Conservation (phyloP, 2,113 vertebrate species). For the Datnioides undecimradiatus region DNA sequence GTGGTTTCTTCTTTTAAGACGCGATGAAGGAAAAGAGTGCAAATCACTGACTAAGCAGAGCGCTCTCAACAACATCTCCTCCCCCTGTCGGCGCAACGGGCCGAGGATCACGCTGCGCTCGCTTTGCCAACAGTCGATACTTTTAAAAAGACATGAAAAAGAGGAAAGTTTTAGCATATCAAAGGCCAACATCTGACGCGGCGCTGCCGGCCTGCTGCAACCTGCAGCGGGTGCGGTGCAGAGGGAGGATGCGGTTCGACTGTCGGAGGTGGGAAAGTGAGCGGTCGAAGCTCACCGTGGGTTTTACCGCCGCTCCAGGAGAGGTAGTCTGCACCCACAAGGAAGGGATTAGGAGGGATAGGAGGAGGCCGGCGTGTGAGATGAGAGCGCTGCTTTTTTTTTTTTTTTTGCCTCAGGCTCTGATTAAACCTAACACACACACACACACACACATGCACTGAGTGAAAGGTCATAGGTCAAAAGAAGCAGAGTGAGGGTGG, state of each 20-base stretch:
- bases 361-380: neutral
- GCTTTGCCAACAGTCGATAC: slow-evolving; percentile 36
- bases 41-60: slow-evolving; percentile 52
- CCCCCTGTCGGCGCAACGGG: neutral
- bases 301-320: slow-evolving; percentile 19
- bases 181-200: slow-evolving; percentile 47
- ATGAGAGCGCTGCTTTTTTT: slow-evolving; percentile 19
- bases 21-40: neutral
- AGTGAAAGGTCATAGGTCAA: slow-evolving; percentile 33
- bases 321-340: slow-evolving; percentile 10
- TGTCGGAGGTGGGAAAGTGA: slow-evolving; percentile 20
- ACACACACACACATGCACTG: slow-evolving; percentile 6
- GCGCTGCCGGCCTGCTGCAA: slow-evolving; percentile 19
- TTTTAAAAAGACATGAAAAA: slow-evolving; percentile 33
- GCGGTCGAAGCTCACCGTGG: slow-evolving; percentile 11
- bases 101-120: slow-evolving; percentile 17
- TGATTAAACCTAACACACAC: slow-evolving; percentile 20
- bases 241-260: neutral
- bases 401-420: slow-evolving; percentile 41
- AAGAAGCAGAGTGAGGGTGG: slow-evolving; percentile 1
- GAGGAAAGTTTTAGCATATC: slow-evolving; percentile 54
- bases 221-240: slow-evolving; percentile 3
- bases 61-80: neutral
- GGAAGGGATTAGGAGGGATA: slow-evolving; percentile 44
- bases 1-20: slow-evolving; percentile 3